Percentiles rank a stretch among this genome's conserved stretches.
Conservation (phyloP, 2,888 invertebrate species). For the Cantharis rufa region DNA sequence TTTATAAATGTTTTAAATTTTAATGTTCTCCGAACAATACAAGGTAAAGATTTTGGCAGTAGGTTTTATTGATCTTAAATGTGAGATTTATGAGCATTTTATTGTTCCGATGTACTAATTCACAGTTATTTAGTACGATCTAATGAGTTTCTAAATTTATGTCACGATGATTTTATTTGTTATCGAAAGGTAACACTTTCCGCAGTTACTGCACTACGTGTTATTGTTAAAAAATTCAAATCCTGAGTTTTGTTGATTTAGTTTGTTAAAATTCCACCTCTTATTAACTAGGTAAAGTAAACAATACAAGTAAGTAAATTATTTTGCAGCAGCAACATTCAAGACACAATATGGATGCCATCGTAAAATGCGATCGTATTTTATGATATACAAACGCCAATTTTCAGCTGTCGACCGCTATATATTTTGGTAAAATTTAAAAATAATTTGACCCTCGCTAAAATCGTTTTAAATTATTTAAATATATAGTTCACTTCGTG, state of each 20-base stretch:
- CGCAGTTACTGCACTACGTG: not conserved
- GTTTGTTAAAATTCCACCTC: not conserved
- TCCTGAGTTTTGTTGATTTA: not conserved
- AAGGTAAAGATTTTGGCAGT: not conserved
- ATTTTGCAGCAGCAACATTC: not conserved
- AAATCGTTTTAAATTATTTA: slow-evolving; percentile 22
- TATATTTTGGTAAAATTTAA: slow-evolving; percentile 11
- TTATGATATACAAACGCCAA: slow-evolving; percentile 29
- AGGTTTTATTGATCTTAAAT: not conserved
- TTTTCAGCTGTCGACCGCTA: slow-evolving; percentile 28
- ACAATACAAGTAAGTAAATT: slow-evolving; percentile 8
- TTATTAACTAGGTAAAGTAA: not conserved
- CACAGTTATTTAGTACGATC: not conserved
- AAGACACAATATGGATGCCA: slow-evolving; percentile 10
- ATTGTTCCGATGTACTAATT: not conserved
- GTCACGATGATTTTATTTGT: not conserved
- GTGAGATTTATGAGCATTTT: not conserved
- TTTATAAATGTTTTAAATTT: not conserved
- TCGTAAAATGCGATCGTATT: slow-evolving; percentile 17
- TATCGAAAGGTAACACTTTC: not conserved
- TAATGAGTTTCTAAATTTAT: not conserved
- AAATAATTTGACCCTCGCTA: slow-evolving; percentile 22
- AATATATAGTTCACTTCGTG: not conserved
- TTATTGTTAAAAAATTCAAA: not conserved
- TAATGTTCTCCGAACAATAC: not conserved